A percentile compares a stretch with the other conserved stretches of the same genome.
phyloP scores from a whole-genome alignment of 2,113 vertebrate genomes.

The Callionymus lyra region DNA sequence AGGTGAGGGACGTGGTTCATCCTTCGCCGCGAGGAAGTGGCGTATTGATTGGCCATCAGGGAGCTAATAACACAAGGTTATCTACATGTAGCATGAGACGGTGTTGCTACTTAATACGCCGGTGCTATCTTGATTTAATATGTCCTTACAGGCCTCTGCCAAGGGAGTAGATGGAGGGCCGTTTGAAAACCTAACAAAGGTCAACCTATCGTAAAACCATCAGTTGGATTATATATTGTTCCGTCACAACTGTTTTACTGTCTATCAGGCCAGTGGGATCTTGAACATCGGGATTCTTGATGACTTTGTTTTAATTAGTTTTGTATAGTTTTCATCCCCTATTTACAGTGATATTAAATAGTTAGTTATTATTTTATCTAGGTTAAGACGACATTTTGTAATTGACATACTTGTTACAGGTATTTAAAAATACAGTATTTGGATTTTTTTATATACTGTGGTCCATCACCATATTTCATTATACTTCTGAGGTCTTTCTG shows the following conservation, averaged over 20 bases:
- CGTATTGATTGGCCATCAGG: slow-evolving; percentile 74
- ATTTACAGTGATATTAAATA: too few relatives aligned
- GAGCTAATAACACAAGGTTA: slow-evolving; percentile 76
- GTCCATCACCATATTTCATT: too few relatives aligned
- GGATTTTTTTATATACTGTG: too few relatives aligned
- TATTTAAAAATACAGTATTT: too few relatives aligned
- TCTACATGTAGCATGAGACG: slow-evolving; percentile 71
- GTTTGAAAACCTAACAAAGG: slow-evolving; percentile 44
- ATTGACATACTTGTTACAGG: too few relatives aligned
- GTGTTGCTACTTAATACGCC: slow-evolving; percentile 53
- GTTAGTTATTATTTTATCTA: too few relatives aligned
- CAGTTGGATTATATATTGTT: background rate
- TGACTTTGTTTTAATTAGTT: too few relatives aligned
- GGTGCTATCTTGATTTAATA: slow-evolving; percentile 65
- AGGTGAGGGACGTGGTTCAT: slow-evolving; percentile 65
- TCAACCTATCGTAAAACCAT: slow-evolving; percentile 42
- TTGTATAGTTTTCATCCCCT: too few relatives aligned
- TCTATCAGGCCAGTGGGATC: slow-evolving; percentile 23
- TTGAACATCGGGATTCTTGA: too few relatives aligned
- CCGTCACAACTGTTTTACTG: slow-evolving; percentile 10
- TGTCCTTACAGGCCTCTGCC: slow-evolving; percentile 43
- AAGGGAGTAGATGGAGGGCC: slow-evolving; percentile 10
- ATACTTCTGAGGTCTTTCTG: too few relatives aligned
- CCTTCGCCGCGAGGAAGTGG: slow-evolving; percentile 60
- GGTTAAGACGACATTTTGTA: too few relatives aligned